phyloP scores from a whole-genome alignment of 1,140 invertebrate species.

The Camponotus pennsylvanicus region DNA sequence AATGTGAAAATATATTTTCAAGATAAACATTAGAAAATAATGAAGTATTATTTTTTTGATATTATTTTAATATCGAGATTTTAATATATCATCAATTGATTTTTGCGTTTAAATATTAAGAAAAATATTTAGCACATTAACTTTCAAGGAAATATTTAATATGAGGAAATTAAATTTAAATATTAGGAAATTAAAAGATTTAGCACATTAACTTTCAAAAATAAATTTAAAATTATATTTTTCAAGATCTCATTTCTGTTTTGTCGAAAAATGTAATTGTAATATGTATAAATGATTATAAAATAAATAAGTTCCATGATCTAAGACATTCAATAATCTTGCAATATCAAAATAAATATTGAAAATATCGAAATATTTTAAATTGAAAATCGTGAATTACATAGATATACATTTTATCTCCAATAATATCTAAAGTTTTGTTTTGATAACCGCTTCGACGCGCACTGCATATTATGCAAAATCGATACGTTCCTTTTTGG shows the following conservation, averaged over 20 bases:
- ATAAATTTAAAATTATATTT: not conserved
- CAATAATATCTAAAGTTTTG: constrained; percentile 19
- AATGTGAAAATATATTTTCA: not conserved
- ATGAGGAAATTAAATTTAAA: not conserved
- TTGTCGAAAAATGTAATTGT: not conserved
- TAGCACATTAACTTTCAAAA: not conserved
- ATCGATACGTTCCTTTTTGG: constrained; percentile 40
- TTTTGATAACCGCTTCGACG: constrained; percentile 33
- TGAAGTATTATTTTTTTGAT: not conserved
- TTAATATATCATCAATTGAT: not conserved
- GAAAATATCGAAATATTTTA: not conserved
- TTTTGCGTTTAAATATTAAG: not conserved
- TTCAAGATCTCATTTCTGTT: not conserved
- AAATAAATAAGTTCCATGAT: not conserved
- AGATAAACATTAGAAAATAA: not conserved
- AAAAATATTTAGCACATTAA: not conserved
- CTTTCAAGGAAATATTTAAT: no score
- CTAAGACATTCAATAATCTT: not conserved
- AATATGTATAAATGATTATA: not conserved
- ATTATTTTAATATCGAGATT: not conserved
- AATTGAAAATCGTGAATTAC: not conserved
- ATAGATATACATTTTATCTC: not conserved
- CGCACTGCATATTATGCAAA: constrained; percentile 32
- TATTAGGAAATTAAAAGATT: not conserved
- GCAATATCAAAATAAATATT: not conserved